A percentile compares a stretch with the other conserved stretches of the same genome.
phyloP scores from a whole-genome alignment of 2,797 vertebrate genomes.

The Melanotaenia boesemani region DNA sequence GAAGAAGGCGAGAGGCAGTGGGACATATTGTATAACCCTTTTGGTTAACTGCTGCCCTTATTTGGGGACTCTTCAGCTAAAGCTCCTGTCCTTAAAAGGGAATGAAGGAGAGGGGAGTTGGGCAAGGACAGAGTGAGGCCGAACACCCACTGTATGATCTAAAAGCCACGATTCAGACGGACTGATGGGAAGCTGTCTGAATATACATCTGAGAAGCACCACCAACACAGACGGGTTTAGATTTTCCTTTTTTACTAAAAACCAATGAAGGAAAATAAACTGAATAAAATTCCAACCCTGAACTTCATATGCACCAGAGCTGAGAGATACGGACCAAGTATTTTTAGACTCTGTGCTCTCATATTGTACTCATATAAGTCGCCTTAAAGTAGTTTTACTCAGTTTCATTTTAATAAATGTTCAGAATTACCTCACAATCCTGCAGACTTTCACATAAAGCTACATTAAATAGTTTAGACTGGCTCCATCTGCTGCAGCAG shows the following conservation, averaged over 20 bases:
- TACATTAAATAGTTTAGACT: too few species aligned
- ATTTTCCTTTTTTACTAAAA: not conserved
- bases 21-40: slow-evolving; percentile 76
- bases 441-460: too few species aligned
- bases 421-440: too few species aligned
- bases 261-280: not conserved
- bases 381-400: too few species aligned
- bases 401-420: too few species aligned
- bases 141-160: not conserved
- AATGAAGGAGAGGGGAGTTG: slow-evolving; percentile 45
- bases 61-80: slow-evolving; percentile 68
- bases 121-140: slow-evolving; percentile 41
- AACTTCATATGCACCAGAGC: too few species aligned
- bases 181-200: not conserved
- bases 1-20: slow-evolving; percentile 44
- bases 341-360: too few species aligned
- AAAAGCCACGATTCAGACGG: not conserved
- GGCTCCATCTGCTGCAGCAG: too few species aligned
- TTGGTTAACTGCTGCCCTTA: slow-evolving; percentile 71
- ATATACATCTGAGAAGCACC: not conserved
- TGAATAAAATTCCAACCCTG: too few species aligned
- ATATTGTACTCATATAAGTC: too few species aligned
- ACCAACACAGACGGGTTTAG: fast-evolving
- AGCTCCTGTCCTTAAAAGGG: slow-evolving; percentile 79
- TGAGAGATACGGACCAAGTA: too few species aligned